Evolutionary conservation across 2,113 vertebrate genomes (phyloP).

Genomic region (Malurus elegans): DNA sequence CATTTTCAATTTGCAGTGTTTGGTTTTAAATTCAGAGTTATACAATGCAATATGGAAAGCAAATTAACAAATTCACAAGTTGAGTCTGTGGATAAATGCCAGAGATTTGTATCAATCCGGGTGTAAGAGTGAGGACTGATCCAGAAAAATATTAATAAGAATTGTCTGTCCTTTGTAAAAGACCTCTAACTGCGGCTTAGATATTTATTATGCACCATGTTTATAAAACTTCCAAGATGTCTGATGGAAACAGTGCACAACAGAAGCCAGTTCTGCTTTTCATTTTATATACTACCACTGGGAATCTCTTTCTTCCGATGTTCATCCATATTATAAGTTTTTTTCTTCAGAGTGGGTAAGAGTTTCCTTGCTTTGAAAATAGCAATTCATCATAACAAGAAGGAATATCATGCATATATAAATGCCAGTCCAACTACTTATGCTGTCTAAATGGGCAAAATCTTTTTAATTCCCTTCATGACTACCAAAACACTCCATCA

Average conservation of each 20-base stretch:
- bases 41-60: background rate
- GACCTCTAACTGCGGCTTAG: conserved; percentile 11
- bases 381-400: conserved; percentile 15
- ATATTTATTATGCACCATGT: conserved; percentile 38
- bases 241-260: conserved; percentile 56
- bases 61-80: conserved; percentile 52
- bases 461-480: background rate
- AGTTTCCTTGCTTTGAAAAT: conserved; percentile 53
- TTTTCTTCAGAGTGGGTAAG: conserved; percentile 42
- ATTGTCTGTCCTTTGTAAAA: conserved; percentile 10
- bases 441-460: background rate
- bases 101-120: conserved; percentile 4
- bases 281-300: conserved; percentile 55
- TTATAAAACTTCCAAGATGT: conserved; percentile 55
- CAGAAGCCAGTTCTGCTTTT: conserved; percentile 61
- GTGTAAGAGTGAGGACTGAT: background rate
- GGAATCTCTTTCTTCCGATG: conserved; percentile 59
- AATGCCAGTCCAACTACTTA: conserved; percentile 10
- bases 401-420: background rate
- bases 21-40: background rate
- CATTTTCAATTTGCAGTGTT: background rate
- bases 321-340: conserved; percentile 55
- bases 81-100: background rate
- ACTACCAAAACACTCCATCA: conserved; percentile 6
- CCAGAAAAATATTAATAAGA: conserved; percentile 28